Evolutionary conservation across 2,888 invertebrate genomes (phyloP).

Genomic region (Euplagia quadripunctaria): DNA sequence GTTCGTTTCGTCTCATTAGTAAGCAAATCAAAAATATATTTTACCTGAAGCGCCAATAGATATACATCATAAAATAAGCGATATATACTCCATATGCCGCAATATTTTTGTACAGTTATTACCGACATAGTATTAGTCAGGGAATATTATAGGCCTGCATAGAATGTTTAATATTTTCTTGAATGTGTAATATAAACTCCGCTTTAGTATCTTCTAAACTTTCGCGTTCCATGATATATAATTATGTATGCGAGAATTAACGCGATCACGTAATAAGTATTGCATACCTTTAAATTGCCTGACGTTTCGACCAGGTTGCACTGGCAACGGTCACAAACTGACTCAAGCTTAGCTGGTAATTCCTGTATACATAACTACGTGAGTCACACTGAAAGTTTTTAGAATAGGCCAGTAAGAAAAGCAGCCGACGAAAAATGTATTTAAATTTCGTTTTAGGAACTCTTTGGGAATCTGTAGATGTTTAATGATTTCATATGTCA

Average conservation of each 20-base stretch:
- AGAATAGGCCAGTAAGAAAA: too few species aligned
- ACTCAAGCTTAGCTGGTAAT: not conserved
- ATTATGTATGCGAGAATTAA: too few species aligned
- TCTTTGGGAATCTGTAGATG: too few species aligned
- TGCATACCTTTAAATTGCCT: not conserved
- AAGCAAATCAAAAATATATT: constrained; percentile 15
- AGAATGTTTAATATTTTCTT: not conserved
- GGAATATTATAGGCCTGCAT: constrained; percentile 11
- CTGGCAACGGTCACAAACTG: too few species aligned
- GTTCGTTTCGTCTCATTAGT: not conserved
- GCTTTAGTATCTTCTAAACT: too few species aligned
- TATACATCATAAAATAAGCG: not conserved
- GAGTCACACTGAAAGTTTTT: too few species aligned
- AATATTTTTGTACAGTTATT: constrained; percentile 43
- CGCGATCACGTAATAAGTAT: not conserved
- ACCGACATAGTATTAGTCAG: constrained; percentile 16
- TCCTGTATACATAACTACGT: not conserved
- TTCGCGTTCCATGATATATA: too few species aligned
- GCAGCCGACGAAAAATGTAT: too few species aligned
- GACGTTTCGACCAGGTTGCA: not conserved
- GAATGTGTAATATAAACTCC: not conserved
- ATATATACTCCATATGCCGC: constrained; percentile 10
- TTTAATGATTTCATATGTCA: too few species aligned
- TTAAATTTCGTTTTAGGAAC: too few species aligned
- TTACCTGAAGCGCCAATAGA: constrained; percentile 3